Conservation (phyloP, 2,797 vertebrate genomes). For the Ispidina picta region DNA sequence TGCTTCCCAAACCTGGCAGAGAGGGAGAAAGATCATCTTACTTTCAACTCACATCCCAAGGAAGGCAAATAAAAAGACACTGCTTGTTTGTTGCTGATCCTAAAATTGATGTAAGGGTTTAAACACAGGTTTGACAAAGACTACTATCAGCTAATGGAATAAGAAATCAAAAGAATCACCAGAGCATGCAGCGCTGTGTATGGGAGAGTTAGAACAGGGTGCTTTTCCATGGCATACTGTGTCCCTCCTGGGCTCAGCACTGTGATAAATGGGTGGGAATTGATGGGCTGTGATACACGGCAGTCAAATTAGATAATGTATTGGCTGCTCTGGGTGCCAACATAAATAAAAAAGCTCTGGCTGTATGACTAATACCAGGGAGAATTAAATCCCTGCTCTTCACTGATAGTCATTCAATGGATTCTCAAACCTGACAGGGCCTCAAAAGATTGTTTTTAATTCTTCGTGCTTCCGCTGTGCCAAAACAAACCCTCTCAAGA, state of each 20-base stretch:
- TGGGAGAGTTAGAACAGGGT: not conserved
- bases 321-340: constrained; percentile 3
- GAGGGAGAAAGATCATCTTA: not conserved
- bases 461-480: not conserved
- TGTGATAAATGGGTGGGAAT: not conserved
- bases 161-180: not conserved
- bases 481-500: not conserved
- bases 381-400: not conserved
- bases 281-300: not conserved
- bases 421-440: not conserved
- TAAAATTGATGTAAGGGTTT: not conserved
- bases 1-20: not conserved
- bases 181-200: not conserved
- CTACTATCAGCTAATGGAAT: not conserved
- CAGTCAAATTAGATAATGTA: not conserved
- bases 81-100: not conserved
- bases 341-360: not conserved
- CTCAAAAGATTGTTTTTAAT: not conserved
- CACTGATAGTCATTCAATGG: not conserved
- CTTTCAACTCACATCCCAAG: not conserved
- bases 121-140: not conserved
- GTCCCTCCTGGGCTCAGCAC: not conserved
- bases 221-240: not conserved
- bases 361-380: not conserved
- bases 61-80: not conserved